These are phyloP conservation scores for Sprattus sprattus DNA, from an alignment of 2,113 vertebrate species.

Conservation along the genomic window DNA sequence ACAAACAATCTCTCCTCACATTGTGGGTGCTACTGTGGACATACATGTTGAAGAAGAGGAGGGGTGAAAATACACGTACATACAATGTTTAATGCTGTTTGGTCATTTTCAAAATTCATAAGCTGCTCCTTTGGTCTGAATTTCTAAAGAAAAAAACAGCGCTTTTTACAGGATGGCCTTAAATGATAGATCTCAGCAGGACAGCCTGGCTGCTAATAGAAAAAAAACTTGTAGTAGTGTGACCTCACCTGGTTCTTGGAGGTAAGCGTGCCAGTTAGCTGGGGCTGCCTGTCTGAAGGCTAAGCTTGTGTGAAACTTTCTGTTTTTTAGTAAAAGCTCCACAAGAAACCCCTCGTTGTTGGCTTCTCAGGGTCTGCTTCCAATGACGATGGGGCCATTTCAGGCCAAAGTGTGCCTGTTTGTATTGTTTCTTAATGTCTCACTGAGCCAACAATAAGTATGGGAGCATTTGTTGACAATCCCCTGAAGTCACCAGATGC, in stretches of 20 bases:
- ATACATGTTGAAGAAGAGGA: background rate
- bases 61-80: background rate
- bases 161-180: constrained; percentile 10
- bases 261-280: constrained; percentile 38
- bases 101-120: background rate
- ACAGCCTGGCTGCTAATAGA: constrained; percentile 26
- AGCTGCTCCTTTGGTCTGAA: background rate
- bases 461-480: background rate
- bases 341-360: constrained; percentile 44
- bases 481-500: background rate
- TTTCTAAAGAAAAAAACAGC: background rate
- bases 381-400: background rate
- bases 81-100: background rate
- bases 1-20: too few relatives aligned
- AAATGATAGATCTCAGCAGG: constrained; percentile 34
- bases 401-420: background rate
- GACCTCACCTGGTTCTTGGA: constrained; percentile 37
- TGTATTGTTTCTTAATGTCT: constrained; percentile 1
- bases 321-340: background rate
- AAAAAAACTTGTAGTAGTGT: constrained; percentile 48
- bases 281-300: constrained; percentile 46
- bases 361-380: constrained; percentile 57
- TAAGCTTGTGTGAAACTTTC: background rate
- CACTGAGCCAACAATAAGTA: background rate
- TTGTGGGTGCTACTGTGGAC: constrained; percentile 1